These are phyloP conservation scores for Nymphicus hollandicus DNA, from an alignment of 2,113 vertebrate species.

Conservation along the genomic window DNA sequence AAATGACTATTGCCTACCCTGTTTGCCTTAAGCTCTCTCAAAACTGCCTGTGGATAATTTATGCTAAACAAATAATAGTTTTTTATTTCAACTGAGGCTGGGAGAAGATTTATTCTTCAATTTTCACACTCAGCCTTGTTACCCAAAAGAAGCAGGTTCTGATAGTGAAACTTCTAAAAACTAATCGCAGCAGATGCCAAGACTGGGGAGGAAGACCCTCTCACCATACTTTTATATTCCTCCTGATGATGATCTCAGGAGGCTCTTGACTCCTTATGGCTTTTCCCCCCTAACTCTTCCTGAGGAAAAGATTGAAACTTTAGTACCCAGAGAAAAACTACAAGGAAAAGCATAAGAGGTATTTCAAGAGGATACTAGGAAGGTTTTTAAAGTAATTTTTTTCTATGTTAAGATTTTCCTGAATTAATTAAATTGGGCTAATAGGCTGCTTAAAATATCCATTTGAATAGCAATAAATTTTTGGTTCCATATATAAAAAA, in stretches of 20 bases:
- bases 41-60: neutral
- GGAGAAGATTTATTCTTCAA: neutral
- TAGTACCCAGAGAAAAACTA: neutral
- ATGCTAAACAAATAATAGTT: neutral
- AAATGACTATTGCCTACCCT: neutral
- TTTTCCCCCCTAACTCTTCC: neutral
- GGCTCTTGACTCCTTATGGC: neutral
- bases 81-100: neutral
- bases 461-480: neutral
- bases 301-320: neutral
- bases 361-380: neutral
- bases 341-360: neutral
- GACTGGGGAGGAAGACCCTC: neutral
- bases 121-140: neutral
- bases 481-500: neutral
- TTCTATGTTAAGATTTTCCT: neutral
- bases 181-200: fast-evolving
- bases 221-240: neutral
- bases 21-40: neutral
- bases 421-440: neutral
- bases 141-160: neutral
- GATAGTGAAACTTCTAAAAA: neutral
- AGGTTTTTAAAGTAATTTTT: neutral
- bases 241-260: neutral
- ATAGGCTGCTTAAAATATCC: neutral